Percentiles rank a stretch among this genome's conserved stretches.
phyloP scores from a whole-genome alignment of 53 echinoderm and acorn worm species.

The Stichopus horrens region DNA sequence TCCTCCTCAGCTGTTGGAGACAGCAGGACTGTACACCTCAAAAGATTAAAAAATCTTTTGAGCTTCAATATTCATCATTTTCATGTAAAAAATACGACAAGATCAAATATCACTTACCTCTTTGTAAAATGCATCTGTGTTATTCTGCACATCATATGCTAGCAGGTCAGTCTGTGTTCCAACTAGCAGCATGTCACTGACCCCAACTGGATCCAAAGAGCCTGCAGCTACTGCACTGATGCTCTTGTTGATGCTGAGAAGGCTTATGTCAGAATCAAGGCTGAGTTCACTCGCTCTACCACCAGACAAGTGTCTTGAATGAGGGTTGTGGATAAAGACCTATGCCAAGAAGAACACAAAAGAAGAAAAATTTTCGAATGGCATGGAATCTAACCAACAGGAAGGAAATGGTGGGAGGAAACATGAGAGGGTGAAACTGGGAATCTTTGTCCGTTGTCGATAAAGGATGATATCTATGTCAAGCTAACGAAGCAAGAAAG shows the following conservation, averaged over 20 bases:
- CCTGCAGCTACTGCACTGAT: slow-evolving; percentile 83
- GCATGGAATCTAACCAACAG: not conserved
- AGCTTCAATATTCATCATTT: too few relatives aligned
- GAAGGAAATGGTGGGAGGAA: not conserved
- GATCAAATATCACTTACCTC: slow-evolving; percentile 53
- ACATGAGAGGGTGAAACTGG: not conserved
- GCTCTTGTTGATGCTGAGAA: slow-evolving; percentile 89
- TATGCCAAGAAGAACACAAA: slow-evolving; percentile 30
- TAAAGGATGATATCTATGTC: too few relatives aligned
- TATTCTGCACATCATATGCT: slow-evolving; percentile 98
- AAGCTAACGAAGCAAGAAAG: too few relatives aligned
- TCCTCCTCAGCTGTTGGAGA: too few relatives aligned
- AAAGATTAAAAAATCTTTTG: too few relatives aligned
- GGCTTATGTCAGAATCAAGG: slow-evolving; percentile 84
- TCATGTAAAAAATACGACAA: not conserved
- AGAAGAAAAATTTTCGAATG: not conserved
- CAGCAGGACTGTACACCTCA: too few relatives aligned
- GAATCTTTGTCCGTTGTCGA: too few relatives aligned
- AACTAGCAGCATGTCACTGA: slow-evolving; percentile 84
- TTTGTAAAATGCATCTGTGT: slow-evolving; percentile 97
- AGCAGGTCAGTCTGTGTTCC: slow-evolving; percentile 95
- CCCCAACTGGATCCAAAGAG: slow-evolving; percentile 73
- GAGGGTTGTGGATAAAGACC: slow-evolving; percentile 97
- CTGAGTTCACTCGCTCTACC: slow-evolving; percentile 78
- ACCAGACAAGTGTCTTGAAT: slow-evolving; percentile 62